Evolutionary conservation across 1,140 invertebrate species (phyloP).

Genomic region (Campoletis sonorensis): DNA sequence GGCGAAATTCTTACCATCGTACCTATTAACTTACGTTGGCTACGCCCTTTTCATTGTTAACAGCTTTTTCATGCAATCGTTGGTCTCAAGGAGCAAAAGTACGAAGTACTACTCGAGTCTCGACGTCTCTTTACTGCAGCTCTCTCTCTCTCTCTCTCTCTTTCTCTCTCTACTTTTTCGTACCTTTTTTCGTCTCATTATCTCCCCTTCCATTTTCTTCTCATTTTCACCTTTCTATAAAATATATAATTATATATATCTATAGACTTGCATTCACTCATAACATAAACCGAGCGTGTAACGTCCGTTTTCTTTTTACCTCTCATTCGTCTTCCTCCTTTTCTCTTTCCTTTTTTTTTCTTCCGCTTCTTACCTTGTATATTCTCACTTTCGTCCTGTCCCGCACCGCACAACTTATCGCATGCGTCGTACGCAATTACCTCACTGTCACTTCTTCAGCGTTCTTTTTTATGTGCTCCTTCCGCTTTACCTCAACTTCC

Average conservation of each 20-base stretch:
- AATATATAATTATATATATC: neutral
- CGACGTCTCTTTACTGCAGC: neutral
- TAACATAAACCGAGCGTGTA: conserved; percentile 27
- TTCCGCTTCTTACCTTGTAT: neutral
- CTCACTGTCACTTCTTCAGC: neutral
- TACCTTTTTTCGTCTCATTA: neutral
- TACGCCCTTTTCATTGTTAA: neutral
- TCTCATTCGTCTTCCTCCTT: neutral
- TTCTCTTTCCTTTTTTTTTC: neutral
- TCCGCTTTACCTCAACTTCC: neutral
- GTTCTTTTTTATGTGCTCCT: conserved; percentile 12
- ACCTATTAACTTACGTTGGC: neutral
- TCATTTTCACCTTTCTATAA: neutral
- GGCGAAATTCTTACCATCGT: neutral
- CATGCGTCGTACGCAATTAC: neutral
- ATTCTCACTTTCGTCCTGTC: conserved; percentile 1
- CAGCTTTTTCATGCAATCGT: conserved; percentile 6
- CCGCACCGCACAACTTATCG: neutral
- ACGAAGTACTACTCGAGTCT: neutral
- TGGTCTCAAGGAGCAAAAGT: conserved; percentile 12
- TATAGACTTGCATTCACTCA: neutral
- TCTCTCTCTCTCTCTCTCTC: conserved; percentile 15
- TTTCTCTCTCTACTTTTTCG: neutral
- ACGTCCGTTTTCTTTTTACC: neutral
- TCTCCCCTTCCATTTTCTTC: neutral